Base-by-base conservation (phyloP, 2,797 vertebrate genomes). In the Chromobotia macracanthus region DNA sequence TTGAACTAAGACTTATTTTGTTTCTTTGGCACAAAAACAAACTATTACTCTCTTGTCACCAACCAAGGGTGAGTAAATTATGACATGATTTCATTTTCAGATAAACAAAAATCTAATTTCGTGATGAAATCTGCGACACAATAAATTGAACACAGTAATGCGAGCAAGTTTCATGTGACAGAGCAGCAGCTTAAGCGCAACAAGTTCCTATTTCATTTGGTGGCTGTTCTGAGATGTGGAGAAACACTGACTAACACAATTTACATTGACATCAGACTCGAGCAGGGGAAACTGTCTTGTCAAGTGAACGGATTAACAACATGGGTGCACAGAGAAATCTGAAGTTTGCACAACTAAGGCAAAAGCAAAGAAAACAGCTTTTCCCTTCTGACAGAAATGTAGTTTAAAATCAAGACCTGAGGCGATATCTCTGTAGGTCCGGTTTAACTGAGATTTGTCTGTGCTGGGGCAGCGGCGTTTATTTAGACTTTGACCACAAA, bases 311-410 rank as follows among this genome's bases (percentile, higher is more conserved):
- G 63, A 74, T 67, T 60, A 50, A 68, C 53, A 51, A 41, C 7
- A 56, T 38, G 63, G 3, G 51, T 61, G 64, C 18, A 38, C 18
- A 51, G 25, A 74, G 25, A 66, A 56, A 72, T 64, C 28, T 58
- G 25, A 38, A 74, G 63, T 74, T 67, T 80, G 71, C 51, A 60
- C 53, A 80, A 38, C 41, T 61, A 18, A 61, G 41, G 53, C 70
- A 68, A 38, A 19, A 61, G 72, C 51, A 73, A 12, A 55, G 35
- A 65, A 80, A 80, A 74, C 41, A 50, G 71, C 66, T 35, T 25
- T 28, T 72, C 55, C 61, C 18, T 66, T 83, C 64, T 81, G 79
- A 79, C 75, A 79, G 78, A 65, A 65, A 51, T 69, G 61, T 68
- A 69, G 65, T 72, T 81, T 75, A 58, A 61, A 50, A 79, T 67